These are phyloP conservation scores for Hippocampus zosterae DNA, from an alignment of 2,113 vertebrate species.

Conservation along the genomic window DNA sequence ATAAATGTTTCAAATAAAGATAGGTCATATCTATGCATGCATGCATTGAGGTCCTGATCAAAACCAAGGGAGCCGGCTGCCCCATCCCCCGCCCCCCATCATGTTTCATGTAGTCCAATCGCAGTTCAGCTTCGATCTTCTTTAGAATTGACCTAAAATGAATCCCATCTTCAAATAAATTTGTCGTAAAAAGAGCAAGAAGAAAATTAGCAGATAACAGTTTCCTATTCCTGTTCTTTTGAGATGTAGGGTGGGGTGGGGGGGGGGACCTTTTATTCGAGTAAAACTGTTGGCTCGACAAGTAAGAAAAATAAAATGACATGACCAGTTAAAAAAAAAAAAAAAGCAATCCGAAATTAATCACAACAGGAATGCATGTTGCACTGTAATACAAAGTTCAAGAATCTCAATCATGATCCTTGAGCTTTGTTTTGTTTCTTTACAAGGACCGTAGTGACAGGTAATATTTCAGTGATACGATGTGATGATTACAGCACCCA, in stretches of 20 bases:
- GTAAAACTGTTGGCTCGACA: slow-evolving; percentile 12
- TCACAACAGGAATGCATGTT: too few relatives aligned
- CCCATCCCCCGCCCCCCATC: background rate
- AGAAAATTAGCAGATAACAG: slow-evolving; percentile 20
- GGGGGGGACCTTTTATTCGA: slow-evolving; percentile 21
- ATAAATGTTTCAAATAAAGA: background rate
- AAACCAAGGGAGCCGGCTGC: slow-evolving; percentile 9
- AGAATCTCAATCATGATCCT: too few relatives aligned
- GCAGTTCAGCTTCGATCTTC: background rate
- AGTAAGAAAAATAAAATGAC: background rate
- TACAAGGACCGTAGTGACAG: too few relatives aligned
- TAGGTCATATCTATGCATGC: background rate
- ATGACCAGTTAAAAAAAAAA: background rate
- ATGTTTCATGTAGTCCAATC: background rate
- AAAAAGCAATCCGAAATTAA: too few relatives aligned
- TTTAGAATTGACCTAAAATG: slow-evolving; percentile 7
- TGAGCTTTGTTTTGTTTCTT: too few relatives aligned
- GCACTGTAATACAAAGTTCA: too few relatives aligned
- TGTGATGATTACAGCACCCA: too few relatives aligned
- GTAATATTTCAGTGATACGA: too few relatives aligned
- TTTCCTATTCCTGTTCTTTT: slow-evolving; percentile 16
- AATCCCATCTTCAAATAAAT: slow-evolving; percentile 10
- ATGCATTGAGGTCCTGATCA: slow-evolving; percentile 2
- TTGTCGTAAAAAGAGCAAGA: slow-evolving; percentile 9
- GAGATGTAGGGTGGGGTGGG: background rate